These are phyloP conservation scores for Zootoca vivipara DNA, from an alignment of 2,113 vertebrate species.

Conservation along the genomic window DNA sequence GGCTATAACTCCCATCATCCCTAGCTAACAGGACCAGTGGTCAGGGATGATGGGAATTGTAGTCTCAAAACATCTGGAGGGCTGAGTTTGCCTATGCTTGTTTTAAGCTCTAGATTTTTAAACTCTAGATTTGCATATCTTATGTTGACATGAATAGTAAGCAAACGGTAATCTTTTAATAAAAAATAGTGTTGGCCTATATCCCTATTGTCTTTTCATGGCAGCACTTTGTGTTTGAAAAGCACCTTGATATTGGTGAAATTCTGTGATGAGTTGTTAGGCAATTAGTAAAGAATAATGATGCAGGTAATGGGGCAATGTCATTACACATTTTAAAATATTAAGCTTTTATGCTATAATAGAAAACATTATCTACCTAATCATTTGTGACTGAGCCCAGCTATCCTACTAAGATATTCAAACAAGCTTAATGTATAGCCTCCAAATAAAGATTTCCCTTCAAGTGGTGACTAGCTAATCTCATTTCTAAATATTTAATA, in stretches of 20 bases:
- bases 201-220: background rate
- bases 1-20: too few species aligned
- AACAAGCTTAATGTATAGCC: background rate
- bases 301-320: background rate
- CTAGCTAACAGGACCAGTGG: too few species aligned
- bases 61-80: too few species aligned
- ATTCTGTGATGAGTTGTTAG: background rate
- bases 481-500: background rate
- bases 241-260: background rate
- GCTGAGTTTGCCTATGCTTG: too few species aligned
- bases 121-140: background rate
- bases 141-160: background rate
- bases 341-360: background rate
- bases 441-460: background rate
- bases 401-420: background rate
- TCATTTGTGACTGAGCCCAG: background rate
- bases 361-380: background rate
- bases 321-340: background rate
- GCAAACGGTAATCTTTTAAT: background rate
- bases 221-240: background rate
- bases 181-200: background rate
- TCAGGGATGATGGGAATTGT: too few species aligned
- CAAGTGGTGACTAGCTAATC: background rate
- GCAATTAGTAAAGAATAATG: background rate
- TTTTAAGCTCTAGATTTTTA: background rate